A percentile compares a stretch with the other conserved stretches of the same genome.
phyloP scores from a whole-genome alignment of 2,113 vertebrate species.

The Xiphias gladius region DNA sequence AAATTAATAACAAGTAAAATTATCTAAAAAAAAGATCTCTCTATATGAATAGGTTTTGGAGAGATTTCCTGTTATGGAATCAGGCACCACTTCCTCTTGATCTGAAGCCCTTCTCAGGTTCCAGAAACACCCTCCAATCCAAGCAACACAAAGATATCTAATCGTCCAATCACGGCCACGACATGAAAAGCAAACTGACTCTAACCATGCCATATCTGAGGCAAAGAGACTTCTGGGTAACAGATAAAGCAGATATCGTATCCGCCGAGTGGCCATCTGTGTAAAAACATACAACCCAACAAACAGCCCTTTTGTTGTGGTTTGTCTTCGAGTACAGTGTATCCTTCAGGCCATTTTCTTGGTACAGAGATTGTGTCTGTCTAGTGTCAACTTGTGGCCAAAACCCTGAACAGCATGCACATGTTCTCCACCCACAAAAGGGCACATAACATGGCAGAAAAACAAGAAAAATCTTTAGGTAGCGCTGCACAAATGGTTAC shows the following conservation, averaged over 20 bases:
- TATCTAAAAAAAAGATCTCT: neutral
- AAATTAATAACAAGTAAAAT: constrained; percentile 15
- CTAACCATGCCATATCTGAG: constrained; percentile 45
- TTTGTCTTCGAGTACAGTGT: constrained; percentile 46
- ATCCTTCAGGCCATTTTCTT: constrained; percentile 49
- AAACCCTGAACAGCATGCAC: neutral
- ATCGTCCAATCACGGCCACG: constrained; percentile 58
- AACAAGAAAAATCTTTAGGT: neutral
- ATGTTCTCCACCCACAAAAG: neutral
- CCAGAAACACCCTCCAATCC: constrained; percentile 70
- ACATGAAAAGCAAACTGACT: constrained; percentile 58
- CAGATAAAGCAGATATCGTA: constrained; percentile 70
- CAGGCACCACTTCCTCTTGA: constrained; percentile 34
- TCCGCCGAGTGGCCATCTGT: constrained; percentile 60
- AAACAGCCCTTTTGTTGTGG: constrained; percentile 59
- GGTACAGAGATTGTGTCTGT: constrained; percentile 35
- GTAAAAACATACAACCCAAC: constrained; percentile 56
- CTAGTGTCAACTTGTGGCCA: constrained; percentile 34
- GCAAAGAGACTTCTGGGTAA: constrained; percentile 64
- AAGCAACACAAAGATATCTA: constrained; percentile 52
- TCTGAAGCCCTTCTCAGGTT: constrained; percentile 39
- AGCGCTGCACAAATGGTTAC: neutral
- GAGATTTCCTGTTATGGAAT: constrained; percentile 24
- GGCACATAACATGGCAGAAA: neutral
- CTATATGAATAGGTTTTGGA: neutral